phyloP scores from a whole-genome alignment of 2,113 vertebrate species.

The Choloepus hoffmanni region DNA sequence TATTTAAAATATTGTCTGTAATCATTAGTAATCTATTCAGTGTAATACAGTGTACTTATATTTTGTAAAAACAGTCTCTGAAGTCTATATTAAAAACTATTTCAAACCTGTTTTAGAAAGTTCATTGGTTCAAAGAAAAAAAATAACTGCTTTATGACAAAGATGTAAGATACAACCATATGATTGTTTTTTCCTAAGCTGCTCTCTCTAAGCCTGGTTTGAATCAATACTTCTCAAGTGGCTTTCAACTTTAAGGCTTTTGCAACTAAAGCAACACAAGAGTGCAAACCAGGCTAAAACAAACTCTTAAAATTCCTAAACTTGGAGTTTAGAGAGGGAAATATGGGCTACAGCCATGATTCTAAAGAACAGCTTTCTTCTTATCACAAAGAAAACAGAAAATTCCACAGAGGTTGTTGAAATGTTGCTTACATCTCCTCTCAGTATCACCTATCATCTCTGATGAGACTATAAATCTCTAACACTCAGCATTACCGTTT shows the following conservation, averaged over 20 bases:
- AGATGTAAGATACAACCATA: constrained; percentile 32
- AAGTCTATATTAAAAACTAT: constrained; percentile 43
- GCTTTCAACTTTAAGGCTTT: constrained; percentile 58
- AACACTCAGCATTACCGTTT: background rate
- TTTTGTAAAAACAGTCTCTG: constrained; percentile 14
- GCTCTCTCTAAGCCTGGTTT: constrained; percentile 40
- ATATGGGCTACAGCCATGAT: background rate
- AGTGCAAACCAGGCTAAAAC: constrained; percentile 13
- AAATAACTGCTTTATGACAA: constrained; percentile 22
- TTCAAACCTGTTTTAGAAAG: background rate
- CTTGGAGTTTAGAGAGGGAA: background rate
- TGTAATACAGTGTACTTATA: background rate
- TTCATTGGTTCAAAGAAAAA: constrained; percentile 21
- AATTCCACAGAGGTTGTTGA: background rate
- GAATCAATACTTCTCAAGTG: constrained; percentile 72
- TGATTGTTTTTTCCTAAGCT: constrained; percentile 59
- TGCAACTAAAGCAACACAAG: background rate
- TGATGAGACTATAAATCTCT: background rate
- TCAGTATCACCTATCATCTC: background rate
- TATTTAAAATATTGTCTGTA: background rate
- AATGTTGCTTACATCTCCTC: background rate
- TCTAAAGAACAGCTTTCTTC: background rate
- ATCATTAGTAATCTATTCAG: constrained; percentile 29
- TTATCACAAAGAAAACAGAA: background rate
- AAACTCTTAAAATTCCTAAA: constrained; percentile 29